Conservation (phyloP, 2,888 invertebrate species). For the Phyllotreta cruciferae region DNA sequence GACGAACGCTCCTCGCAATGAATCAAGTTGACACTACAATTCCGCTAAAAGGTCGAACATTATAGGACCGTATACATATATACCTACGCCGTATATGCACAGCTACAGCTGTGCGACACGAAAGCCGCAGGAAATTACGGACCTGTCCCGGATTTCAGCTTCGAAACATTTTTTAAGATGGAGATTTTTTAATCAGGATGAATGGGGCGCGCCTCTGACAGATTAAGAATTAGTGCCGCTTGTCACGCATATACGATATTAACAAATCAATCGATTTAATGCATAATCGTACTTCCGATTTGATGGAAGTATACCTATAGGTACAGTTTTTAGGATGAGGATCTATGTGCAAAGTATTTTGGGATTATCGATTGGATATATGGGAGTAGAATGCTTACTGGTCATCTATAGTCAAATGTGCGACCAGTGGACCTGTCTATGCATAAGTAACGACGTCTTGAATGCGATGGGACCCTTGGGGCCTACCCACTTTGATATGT, state of each 20-base stretch:
- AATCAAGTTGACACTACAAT: slow-evolving; percentile 58
- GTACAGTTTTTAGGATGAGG: neutral
- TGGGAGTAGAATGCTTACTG: slow-evolving; percentile 55
- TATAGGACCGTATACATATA: too few species aligned
- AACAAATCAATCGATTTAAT: slow-evolving; percentile 49
- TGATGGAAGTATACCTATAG: neutral
- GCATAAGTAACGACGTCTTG: slow-evolving; percentile 57
- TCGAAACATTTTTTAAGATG: slow-evolving; percentile 57
- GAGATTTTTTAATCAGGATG: slow-evolving; percentile 59
- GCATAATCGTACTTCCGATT: slow-evolving; percentile 38
- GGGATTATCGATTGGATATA: slow-evolving; percentile 7
- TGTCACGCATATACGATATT: slow-evolving; percentile 56
- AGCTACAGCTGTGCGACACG: slow-evolving; percentile 57
- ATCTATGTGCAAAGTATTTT: slow-evolving; percentile 3
- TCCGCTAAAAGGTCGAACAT: slow-evolving; percentile 54
- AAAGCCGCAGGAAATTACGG: slow-evolving; percentile 57
- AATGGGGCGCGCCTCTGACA: slow-evolving; percentile 58
- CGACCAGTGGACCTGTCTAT: slow-evolving; percentile 58
- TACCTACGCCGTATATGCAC: too few species aligned
- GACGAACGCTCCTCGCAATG: slow-evolving; percentile 47
- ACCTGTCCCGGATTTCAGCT: slow-evolving; percentile 55
- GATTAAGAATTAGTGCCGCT: slow-evolving; percentile 56
- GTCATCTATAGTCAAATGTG: slow-evolving; percentile 62
- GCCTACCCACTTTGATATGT: slow-evolving; percentile 58
- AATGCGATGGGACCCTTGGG: slow-evolving; percentile 56